Percentiles rank a stretch among this genome's conserved stretches.
Evolutionary conservation across 2,888 invertebrate genomes (phyloP).

Genomic region (Auanema freiburgensis): DNA sequence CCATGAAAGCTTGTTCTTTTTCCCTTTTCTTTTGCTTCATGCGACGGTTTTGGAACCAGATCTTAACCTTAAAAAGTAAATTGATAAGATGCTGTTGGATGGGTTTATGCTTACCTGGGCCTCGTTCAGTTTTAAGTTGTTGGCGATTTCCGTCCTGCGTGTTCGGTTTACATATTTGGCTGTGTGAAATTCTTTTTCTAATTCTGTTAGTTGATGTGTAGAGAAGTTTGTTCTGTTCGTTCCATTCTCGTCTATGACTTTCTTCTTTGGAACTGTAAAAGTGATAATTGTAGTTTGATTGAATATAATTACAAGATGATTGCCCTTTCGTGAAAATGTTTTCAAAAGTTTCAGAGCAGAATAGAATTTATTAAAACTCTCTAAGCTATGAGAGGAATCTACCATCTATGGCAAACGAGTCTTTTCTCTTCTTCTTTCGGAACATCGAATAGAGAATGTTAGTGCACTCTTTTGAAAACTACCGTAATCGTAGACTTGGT

Average conservation of each 20-base stretch:
- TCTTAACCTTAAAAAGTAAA: constrained; percentile 70
- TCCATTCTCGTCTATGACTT: constrained; percentile 45
- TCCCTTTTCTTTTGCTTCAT: constrained; percentile 98
- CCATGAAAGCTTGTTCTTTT: constrained; percentile 73
- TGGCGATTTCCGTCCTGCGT: constrained; percentile 94
- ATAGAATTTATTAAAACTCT: not conserved
- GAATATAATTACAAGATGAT: not conserved
- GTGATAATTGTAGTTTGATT: not conserved
- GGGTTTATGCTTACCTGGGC: constrained; percentile 73
- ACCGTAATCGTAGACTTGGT: not conserved
- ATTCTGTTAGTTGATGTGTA: constrained; percentile 96
- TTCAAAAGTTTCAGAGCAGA: not conserved
- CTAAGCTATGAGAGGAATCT: not conserved
- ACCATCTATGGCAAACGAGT: not conserved
- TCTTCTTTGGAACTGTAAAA: constrained; percentile 42
- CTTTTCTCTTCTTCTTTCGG: not conserved
- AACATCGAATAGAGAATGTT: not conserved
- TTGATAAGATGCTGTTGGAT: not conserved
- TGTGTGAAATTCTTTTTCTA: constrained; percentile 99
- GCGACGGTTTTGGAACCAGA: constrained; percentile 96
- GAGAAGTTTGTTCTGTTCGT: constrained; percentile 88
- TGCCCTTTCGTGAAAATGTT: not conserved
- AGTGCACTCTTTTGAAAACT: not conserved
- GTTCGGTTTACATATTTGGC: constrained; percentile 97
- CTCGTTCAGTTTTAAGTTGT: constrained; percentile 91